These are phyloP conservation scores for Patella caerulea DNA, from an alignment of 2,888 invertebrate genomes.

Conservation along the genomic window DNA sequence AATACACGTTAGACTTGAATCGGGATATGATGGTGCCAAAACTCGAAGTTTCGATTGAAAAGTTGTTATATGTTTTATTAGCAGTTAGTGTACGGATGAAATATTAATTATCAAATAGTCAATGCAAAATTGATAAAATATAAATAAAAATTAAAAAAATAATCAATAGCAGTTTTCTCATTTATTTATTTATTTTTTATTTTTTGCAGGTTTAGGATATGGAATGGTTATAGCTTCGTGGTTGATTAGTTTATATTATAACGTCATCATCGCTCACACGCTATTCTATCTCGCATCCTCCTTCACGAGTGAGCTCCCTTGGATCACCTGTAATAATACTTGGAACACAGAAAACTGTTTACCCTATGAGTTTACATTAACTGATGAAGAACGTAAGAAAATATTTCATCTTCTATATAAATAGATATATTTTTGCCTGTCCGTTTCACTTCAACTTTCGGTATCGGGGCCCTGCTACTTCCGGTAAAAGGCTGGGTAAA, in stretches of 20 bases:
- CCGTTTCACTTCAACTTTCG: too few relatives aligned
- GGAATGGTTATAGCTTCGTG: constrained; percentile 67
- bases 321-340: constrained; percentile 66
- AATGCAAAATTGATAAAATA: too few relatives aligned
- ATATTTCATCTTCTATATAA: too few relatives aligned
- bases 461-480: too few relatives aligned
- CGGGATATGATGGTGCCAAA: too few relatives aligned
- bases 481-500: too few relatives aligned
- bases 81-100: too few relatives aligned
- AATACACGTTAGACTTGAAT: too few relatives aligned
- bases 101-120: not conserved
- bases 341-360: constrained; percentile 71
- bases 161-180: not conserved
- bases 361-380: constrained; percentile 6
- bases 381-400: constrained; percentile 13
- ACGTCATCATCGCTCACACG: constrained; percentile 70
- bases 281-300: constrained; percentile 69
- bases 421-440: too few relatives aligned
- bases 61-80: too few relatives aligned
- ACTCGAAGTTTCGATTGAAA: too few relatives aligned
- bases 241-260: constrained; percentile 70
- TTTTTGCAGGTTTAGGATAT: constrained; percentile 68
- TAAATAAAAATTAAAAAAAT: not conserved
- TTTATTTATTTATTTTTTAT: constrained; percentile 2
- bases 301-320: constrained; percentile 66